phyloP scores from a whole-genome alignment of 2,113 vertebrate species.

The pig (Sus scrofa) region DNA sequence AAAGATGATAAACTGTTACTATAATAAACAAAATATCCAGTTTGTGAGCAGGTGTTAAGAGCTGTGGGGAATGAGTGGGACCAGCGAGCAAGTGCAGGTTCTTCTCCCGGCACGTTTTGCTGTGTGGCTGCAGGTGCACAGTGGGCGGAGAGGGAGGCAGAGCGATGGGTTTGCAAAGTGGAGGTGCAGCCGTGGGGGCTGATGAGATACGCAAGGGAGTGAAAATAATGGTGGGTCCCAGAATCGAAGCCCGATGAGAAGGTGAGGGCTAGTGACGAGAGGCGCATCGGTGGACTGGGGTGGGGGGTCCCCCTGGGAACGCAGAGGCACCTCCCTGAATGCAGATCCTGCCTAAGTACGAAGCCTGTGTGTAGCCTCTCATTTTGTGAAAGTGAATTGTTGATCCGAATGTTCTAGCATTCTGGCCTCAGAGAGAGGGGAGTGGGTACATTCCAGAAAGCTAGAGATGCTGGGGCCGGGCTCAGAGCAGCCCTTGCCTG shows the following conservation, averaged over 20 bases:
- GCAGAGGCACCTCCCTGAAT: neutral
- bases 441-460: fast-evolving
- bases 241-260: neutral
- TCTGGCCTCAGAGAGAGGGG: neutral
- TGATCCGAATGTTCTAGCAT: neutral
- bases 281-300: no score
- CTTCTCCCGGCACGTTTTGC: fast-evolving
- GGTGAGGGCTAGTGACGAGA: neutral
- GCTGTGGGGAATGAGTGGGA: neutral
- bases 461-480: neutral
- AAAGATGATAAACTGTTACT: neutral
- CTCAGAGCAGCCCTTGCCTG: neutral
- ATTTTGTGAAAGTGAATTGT: neutral
- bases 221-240: no score
- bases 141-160: no score
- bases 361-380: neutral
- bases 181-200: fast-evolving
- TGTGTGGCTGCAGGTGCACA: neutral
- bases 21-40: no score
- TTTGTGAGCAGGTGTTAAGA: fast-evolving
- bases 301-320: neutral
- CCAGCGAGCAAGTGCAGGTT: fast-evolving
- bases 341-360: neutral
- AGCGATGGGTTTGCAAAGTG: neutral
- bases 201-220: neutral